Conservation (phyloP, 2,113 vertebrate species). For the Malurus cyaneus region DNA sequence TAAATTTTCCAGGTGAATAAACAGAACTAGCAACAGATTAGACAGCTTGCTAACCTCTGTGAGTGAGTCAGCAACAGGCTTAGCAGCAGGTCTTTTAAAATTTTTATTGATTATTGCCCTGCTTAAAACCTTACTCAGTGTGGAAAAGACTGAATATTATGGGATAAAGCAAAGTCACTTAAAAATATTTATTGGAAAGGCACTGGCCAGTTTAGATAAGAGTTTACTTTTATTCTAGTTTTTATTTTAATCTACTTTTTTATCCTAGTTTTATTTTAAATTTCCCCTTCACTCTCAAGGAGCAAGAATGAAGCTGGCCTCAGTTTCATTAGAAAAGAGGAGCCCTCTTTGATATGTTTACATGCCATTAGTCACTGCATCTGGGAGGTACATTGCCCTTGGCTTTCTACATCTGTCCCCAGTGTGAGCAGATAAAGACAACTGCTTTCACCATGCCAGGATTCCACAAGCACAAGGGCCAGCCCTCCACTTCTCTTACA, state of each 20-base stretch:
- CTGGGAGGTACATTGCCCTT: constrained; percentile 50
- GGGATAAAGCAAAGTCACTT: background rate
- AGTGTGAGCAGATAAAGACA: constrained; percentile 11
- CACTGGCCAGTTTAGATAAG: background rate
- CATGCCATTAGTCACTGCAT: constrained; percentile 31
- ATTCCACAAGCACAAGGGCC: background rate
- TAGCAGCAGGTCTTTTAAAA: background rate
- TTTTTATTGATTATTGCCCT: background rate
- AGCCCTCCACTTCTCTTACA: background rate
- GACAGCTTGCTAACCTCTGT: background rate
- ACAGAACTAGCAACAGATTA: background rate
- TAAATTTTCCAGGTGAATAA: constrained; percentile 25
- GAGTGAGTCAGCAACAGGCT: background rate
- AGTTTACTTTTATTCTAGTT: background rate
- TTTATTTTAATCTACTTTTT: background rate
- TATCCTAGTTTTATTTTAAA: background rate
- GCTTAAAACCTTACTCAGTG: background rate
- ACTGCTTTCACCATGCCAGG: background rate
- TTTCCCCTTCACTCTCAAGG: background rate
- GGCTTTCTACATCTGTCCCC: constrained; percentile 15
- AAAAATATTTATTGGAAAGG: background rate
- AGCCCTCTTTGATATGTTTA: constrained; percentile 21
- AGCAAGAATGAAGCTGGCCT: background rate
- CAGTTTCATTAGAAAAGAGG: background rate
- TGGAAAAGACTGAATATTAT: background rate